Evolutionary conservation across 2,797 vertebrate genomes (phyloP), one percentile per base, ranked within the genome.

Genomic region (Eremophila alpestris): DNA sequence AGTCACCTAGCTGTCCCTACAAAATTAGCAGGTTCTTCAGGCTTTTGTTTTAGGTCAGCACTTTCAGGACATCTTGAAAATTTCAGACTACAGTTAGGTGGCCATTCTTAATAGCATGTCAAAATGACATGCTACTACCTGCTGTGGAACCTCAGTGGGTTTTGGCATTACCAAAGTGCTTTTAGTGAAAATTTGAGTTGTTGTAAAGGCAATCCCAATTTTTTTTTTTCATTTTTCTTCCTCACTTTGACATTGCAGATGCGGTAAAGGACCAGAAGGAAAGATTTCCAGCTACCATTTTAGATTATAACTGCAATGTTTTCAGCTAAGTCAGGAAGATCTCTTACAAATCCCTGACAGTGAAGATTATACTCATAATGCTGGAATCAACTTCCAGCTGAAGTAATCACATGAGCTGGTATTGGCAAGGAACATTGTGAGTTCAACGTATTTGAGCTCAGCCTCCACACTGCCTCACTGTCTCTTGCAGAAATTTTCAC

Each of bases 371-470:
- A 26, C 14, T 81, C 8, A 49, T 52, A 83, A 32, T 55, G 3
- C 23, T 86, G 45, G 69, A 69, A 74, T 77, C 16, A 41, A 5
- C 11, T 36, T 83, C 23, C 46, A 65, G 8, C 23, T 82, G 63
- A 71, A 75, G 15, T 52, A 64, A 20, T 79, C 21, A 26, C 14
- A 62, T 1, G 2, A 34, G n/a, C 21, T 38, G 7, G 58, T 63
- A 71, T 15, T 29, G 62, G 13, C 20, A 64, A 62, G 68, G 21
- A 81, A 19, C 0, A 0, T 1, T 58, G 2, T 75, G 30, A 65
- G 11, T 46, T 45, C 14, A 19, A 19, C 1, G 1, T 0, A 0
- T 56, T 45, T 68, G 9, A 79, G 5, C 19, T 89, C 30, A 78
- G n/a, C 24, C 10, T 84, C 27, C 38, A 52, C 24, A 46, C 5